Conservation (phyloP, 2,113 vertebrate species). For the Lagopus leucura region DNA sequence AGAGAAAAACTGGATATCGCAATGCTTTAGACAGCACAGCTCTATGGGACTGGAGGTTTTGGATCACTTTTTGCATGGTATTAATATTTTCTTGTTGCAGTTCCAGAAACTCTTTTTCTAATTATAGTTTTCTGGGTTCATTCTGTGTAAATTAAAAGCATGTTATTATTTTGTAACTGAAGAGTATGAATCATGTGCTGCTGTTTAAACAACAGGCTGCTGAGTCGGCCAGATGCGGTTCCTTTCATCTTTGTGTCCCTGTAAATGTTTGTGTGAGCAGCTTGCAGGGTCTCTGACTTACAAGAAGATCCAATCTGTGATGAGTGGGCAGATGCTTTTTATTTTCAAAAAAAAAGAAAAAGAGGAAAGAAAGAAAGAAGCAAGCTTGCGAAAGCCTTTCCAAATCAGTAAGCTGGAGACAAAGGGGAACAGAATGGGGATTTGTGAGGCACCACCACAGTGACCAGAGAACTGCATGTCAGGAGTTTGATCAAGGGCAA, state of each 20-base stretch:
- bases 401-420: not conserved
- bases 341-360: not conserved
- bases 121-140: slow-evolving; percentile 28
- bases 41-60: not conserved
- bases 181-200: not conserved
- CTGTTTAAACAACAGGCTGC: slow-evolving; percentile 13
- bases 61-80: not conserved
- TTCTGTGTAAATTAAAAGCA: slow-evolving; percentile 31
- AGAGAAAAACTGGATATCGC: slow-evolving; percentile 17
- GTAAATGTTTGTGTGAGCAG: slow-evolving; percentile 31
- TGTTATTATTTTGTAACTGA: slow-evolving; percentile 10
- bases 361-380: not conserved
- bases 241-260: slow-evolving; percentile 32
- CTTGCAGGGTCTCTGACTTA: slow-evolving; percentile 5
- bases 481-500: not conserved
- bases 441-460: not conserved
- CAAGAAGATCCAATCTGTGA: not conserved
- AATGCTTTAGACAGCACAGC: not conserved
- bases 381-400: not conserved
- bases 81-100: slow-evolving; percentile 42
- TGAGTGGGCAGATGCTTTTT: slow-evolving; percentile 47
- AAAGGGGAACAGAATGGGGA: rapidly evolving
- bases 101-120: slow-evolving; percentile 50
- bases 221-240: not conserved
- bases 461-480: not conserved